A percentile compares a stretch with the other conserved stretches of the same genome.
Evolutionary conservation across 2,888 invertebrate species (phyloP).

Genomic region (Mactromeris polynyma): DNA sequence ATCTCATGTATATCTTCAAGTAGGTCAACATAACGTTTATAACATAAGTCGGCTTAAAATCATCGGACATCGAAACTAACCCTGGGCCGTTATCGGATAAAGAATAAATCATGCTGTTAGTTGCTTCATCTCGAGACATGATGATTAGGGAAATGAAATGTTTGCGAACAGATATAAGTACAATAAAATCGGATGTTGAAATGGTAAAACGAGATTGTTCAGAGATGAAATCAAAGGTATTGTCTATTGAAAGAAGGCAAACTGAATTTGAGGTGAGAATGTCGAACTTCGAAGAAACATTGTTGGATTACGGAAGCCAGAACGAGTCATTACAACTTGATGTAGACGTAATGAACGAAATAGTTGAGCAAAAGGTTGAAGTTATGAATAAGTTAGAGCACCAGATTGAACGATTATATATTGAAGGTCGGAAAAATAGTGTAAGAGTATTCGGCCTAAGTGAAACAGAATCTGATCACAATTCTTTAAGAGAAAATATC

Average conservation of each 20-base stretch:
- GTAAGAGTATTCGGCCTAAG: no score
- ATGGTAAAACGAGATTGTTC: neutral
- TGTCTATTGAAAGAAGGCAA: neutral
- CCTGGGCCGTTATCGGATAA: neutral
- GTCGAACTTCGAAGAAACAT: neutral
- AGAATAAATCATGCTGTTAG: neutral
- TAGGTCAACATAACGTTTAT: neutral
- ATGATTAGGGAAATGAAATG: neutral
- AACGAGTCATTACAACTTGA: no score
- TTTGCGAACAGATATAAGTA: neutral
- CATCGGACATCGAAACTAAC: neutral
- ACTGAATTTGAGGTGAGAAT: neutral
- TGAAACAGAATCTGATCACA: no score
- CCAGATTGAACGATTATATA: no score
- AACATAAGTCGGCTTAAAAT: neutral
- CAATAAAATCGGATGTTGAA: neutral
- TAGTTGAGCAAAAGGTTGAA: no score
- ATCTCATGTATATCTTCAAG: no score
- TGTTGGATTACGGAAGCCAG: no score
- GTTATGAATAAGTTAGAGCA: no score
- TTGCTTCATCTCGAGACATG: neutral
- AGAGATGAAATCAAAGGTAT: neutral
- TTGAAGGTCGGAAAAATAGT: no score
- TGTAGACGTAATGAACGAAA: no score
- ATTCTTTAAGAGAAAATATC: no score